Evolutionary conservation across 2,888 invertebrate species (phyloP).

Genomic region (Nomada fabriciana): DNA sequence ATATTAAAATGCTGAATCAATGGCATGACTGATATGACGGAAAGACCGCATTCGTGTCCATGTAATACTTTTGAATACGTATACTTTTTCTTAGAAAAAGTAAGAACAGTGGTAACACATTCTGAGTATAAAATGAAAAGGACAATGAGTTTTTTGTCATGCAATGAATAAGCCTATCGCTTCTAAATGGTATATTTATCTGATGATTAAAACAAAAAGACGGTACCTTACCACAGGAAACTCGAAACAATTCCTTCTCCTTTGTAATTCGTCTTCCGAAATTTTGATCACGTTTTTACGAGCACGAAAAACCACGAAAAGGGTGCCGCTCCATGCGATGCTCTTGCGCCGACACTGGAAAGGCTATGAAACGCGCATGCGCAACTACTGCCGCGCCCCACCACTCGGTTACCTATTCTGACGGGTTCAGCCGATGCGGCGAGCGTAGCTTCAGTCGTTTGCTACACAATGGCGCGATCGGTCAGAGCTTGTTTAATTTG

Average conservation of each 20-base stretch:
- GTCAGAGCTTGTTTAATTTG: conserved; percentile 69
- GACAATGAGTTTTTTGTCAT: neutral
- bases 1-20: conserved; percentile 18
- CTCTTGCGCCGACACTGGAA: conserved; percentile 49
- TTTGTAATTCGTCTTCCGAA: neutral
- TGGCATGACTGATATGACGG: neutral
- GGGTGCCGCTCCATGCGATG: neutral
- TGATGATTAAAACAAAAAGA: neutral
- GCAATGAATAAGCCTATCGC: neutral
- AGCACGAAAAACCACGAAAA: conserved; percentile 1
- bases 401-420: conserved; percentile 12
- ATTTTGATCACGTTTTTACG: conserved; percentile 43
- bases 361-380: conserved; percentile 36
- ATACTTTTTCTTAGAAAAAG: neutral
- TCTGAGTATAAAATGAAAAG: neutral
- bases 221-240: conserved; percentile 29
- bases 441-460: conserved; percentile 76
- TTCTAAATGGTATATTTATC: neutral
- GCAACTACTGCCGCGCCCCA: neutral
- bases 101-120: neutral
- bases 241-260: neutral
- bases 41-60: neutral
- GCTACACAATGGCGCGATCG: conserved; percentile 82
- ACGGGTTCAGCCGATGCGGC: conserved; percentile 42
- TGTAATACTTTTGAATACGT: neutral